Evolutionary conservation across 2,113 vertebrate genomes (phyloP).

Genomic region (Orycteropus afer): DNA sequence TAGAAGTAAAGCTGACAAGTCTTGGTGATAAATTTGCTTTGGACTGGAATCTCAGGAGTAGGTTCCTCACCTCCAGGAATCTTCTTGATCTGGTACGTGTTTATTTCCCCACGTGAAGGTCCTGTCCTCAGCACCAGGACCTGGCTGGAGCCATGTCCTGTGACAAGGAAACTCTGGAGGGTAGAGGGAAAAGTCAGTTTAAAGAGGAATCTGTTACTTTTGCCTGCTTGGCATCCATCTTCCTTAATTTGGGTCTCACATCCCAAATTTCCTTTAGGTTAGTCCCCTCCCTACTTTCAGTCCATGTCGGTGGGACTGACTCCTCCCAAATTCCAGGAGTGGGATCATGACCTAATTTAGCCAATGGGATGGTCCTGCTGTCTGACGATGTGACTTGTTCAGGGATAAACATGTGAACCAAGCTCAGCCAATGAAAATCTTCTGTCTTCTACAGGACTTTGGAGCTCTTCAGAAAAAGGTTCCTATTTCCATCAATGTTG

Average conservation of each 20-base stretch:
- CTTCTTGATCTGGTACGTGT: slow-evolving; percentile 77
- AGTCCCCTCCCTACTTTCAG: background rate
- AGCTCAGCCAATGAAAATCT: background rate
- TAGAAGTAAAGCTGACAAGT: background rate
- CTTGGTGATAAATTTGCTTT: background rate
- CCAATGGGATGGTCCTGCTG: background rate
- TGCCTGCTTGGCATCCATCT: background rate
- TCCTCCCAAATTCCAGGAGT: background rate
- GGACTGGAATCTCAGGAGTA: background rate
- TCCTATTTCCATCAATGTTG: background rate
- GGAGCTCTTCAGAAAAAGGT: background rate
- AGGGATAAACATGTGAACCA: background rate
- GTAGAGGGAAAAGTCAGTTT: background rate
- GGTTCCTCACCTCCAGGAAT: slow-evolving; percentile 74
- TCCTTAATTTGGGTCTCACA: background rate
- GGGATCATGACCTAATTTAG: background rate
- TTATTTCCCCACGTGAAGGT: slow-evolving; percentile 43
- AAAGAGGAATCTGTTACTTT: background rate
- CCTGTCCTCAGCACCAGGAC: slow-evolving; percentile 79
- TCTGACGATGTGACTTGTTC: background rate
- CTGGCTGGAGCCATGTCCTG: slow-evolving; percentile 38
- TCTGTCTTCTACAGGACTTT: slow-evolving; percentile 11
- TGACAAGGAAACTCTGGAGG: slow-evolving; percentile 85
- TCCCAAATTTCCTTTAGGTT: background rate
- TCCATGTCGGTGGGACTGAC: background rate